These are phyloP conservation scores for Ictidomys tridecemlineatus DNA, from an alignment of 2,113 vertebrate species.

Conservation along the genomic window DNA sequence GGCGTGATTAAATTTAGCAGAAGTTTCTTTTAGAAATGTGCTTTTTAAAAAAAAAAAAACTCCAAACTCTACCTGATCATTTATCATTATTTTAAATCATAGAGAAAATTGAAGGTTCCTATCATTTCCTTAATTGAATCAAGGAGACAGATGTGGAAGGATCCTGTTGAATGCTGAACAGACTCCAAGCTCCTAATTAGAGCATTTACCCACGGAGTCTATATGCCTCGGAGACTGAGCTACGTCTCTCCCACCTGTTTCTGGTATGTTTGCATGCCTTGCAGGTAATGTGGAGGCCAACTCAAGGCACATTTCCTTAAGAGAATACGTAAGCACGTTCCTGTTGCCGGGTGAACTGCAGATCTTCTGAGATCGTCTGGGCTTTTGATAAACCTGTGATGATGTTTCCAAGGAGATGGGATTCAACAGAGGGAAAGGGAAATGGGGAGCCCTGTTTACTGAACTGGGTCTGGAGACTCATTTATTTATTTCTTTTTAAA, in stretches of 20 bases:
- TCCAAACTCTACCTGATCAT: constrained; percentile 63
- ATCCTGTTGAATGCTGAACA: constrained; percentile 48
- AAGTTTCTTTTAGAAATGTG: constrained; percentile 65
- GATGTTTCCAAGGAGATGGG: constrained; percentile 86
- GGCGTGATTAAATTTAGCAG: constrained; percentile 67
- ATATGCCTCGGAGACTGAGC: background rate
- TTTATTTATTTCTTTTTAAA: background rate
- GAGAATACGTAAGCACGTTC: background rate
- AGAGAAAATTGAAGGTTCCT: constrained; percentile 59
- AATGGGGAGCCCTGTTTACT: constrained; percentile 15
- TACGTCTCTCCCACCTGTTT: constrained; percentile 31
- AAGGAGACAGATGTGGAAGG: constrained; percentile 59
- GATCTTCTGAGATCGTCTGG: constrained; percentile 37
- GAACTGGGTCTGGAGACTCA: constrained; percentile 8
- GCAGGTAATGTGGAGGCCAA: background rate
- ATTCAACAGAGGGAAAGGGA: constrained; percentile 47
- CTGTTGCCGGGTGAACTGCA: background rate
- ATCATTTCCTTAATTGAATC: constrained; percentile 73
- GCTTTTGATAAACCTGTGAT: constrained; percentile 68
- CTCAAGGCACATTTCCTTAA: background rate
- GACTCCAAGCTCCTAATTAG: constrained; percentile 59
- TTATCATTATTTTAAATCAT: constrained; percentile 73
- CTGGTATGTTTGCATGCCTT: background rate
- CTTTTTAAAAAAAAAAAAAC: constrained; percentile 22
- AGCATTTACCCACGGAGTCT: constrained; percentile 26